Evolutionary conservation across 2,797 vertebrate species (phyloP).

Genomic region (Cossypha dichroa): DNA sequence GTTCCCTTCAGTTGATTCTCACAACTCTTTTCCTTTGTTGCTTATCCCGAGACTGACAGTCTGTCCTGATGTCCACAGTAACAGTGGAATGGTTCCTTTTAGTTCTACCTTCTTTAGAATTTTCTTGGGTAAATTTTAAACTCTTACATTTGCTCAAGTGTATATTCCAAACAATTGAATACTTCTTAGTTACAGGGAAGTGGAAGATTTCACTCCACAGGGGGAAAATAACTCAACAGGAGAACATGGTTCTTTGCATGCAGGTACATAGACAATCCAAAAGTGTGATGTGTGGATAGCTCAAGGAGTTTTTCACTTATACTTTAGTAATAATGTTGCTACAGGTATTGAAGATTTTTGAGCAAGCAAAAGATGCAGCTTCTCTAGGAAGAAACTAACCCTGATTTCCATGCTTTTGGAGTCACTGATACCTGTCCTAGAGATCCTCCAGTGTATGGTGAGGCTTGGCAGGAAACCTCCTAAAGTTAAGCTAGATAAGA

Average conservation of each 20-base stretch:
- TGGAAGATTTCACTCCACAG: not conserved
- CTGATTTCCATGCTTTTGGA: not conserved
- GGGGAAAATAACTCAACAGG: not conserved
- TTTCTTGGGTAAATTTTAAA: not conserved
- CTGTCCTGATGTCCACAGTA: not conserved
- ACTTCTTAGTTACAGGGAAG: not conserved
- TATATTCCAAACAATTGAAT: not conserved
- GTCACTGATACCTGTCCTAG: not conserved
- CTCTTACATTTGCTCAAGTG: not conserved
- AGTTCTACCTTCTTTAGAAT: not conserved
- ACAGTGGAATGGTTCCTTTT: not conserved
- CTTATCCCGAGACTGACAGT: not conserved
- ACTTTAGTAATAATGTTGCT: not conserved
- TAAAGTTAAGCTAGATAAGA: not conserved
- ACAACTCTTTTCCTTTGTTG: not conserved
- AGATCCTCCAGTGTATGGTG: not conserved
- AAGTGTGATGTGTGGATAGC: not conserved
- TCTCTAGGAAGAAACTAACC: not conserved
- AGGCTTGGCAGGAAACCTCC: not conserved
- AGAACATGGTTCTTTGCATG: not conserved
- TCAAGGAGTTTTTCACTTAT: not conserved
- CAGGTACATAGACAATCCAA: not conserved
- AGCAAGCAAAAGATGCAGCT: not conserved
- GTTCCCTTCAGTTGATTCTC: not conserved
- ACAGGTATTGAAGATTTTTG: not conserved